Evolutionary conservation across 2,113 vertebrate species (phyloP).

Genomic region (Panthera uncia): DNA sequence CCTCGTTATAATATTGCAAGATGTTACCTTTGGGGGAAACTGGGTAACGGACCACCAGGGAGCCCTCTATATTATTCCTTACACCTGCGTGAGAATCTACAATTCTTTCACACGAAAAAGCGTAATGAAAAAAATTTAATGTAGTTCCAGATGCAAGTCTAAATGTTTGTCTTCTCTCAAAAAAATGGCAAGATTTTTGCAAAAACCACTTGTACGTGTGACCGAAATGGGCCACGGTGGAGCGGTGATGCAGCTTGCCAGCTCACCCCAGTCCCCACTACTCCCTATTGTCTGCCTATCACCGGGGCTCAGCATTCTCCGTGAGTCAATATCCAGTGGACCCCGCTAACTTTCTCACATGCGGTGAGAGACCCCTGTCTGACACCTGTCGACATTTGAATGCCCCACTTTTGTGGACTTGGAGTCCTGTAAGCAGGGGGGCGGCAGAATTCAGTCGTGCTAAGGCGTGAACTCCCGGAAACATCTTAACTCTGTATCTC

Average conservation of each 20-base stretch:
- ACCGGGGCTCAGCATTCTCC: neutral
- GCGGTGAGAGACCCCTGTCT: neutral
- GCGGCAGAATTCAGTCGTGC: neutral
- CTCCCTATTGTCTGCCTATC: neutral
- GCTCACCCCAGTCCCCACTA: neutral
- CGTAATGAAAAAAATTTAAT: neutral
- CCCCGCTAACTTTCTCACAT: neutral
- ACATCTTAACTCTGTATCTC: neutral
- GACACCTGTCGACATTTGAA: neutral
- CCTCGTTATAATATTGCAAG: neutral
- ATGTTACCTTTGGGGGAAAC: neutral
- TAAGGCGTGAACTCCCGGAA: neutral
- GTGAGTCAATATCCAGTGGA: neutral
- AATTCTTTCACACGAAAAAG: neutral
- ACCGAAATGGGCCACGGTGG: too few relatives aligned
- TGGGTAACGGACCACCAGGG: neutral
- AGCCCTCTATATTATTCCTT: neutral
- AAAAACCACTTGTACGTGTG: neutral
- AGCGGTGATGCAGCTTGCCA: too few relatives aligned
- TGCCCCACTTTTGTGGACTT: neutral
- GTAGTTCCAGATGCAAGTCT: neutral
- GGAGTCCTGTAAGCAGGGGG: neutral
- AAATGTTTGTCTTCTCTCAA: neutral
- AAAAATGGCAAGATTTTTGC: neutral
- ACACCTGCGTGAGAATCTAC: neutral